Conservation (phyloP, 2,888 invertebrate species). For the Opisthograptis luteolata region DNA sequence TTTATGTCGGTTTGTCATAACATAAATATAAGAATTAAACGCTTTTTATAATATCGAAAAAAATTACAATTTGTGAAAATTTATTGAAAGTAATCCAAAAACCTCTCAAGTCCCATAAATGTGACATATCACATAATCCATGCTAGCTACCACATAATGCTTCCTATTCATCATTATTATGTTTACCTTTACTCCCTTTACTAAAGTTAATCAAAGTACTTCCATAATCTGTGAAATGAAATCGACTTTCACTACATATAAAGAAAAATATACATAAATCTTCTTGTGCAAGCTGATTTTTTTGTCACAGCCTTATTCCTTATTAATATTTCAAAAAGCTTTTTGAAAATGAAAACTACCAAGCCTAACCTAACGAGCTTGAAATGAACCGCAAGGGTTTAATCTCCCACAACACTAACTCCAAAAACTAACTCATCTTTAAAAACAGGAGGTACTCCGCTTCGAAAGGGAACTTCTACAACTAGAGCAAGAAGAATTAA, state of each 20-base stretch:
- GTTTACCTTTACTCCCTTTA: no score
- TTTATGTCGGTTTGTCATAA: no score
- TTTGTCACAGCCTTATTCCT: no score
- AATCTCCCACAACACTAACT: conserved; percentile 14
- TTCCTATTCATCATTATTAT: neutral
- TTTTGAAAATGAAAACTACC: no score
- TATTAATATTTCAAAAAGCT: no score
- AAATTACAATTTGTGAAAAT: neutral
- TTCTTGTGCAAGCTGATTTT: no score
- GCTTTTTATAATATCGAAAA: no score
- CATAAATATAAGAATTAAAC: neutral
- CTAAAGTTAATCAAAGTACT: no score
- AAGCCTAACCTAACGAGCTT: no score
- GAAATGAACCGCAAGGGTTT: neutral
- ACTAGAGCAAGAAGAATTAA: conserved; percentile 90
- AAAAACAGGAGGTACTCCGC: conserved; percentile 87
- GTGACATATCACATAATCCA: conserved; percentile 4
- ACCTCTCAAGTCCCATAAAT: neutral
- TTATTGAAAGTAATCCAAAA: conserved; percentile 9
- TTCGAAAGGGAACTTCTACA: conserved; percentile 91
- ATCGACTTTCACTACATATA: no score
- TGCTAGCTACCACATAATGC: neutral
- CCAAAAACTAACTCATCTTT: conserved; percentile 16
- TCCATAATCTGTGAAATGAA: no score
- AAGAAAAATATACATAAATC: no score